phyloP scores from a whole-genome alignment of 2,113 vertebrate species.

The Sardina pilchardus region DNA sequence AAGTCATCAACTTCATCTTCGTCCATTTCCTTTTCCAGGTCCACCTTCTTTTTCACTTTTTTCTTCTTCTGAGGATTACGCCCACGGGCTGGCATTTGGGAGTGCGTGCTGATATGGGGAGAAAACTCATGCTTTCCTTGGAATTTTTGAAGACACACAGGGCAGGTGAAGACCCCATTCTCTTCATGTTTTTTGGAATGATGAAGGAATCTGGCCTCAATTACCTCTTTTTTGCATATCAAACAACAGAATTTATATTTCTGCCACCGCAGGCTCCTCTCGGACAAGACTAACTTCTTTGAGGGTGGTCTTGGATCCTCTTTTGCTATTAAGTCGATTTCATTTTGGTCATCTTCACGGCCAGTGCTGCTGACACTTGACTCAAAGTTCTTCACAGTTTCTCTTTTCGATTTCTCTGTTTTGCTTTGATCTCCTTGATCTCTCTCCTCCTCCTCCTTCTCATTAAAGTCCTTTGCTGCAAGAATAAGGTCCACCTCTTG shows the following conservation, averaged over 20 bases:
- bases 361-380: background rate
- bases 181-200: slow-evolving; percentile 92
- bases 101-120: slow-evolving; percentile 86
- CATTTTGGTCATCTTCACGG: background rate
- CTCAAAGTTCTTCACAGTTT: background rate
- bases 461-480: slow-evolving; percentile 25
- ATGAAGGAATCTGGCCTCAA: slow-evolving; percentile 84
- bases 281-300: slow-evolving; percentile 73
- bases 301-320: slow-evolving; percentile 54
- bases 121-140: slow-evolving; percentile 85
- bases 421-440: slow-evolving; percentile 44
- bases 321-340: slow-evolving; percentile 43
- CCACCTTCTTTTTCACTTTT: slow-evolving; percentile 67
- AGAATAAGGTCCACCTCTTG: slow-evolving; percentile 33
- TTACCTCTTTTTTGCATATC: slow-evolving; percentile 86
- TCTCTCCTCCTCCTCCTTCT: slow-evolving; percentile 68
- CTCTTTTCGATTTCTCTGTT: too few species aligned
- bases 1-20: slow-evolving; percentile 61
- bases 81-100: slow-evolving; percentile 78
- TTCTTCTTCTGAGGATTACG: slow-evolving; percentile 76
- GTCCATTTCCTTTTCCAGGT: slow-evolving; percentile 44
- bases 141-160: slow-evolving; percentile 87
- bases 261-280: slow-evolving; percentile 80
- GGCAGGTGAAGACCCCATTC: slow-evolving; percentile 84
- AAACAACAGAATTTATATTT: slow-evolving; percentile 87